Evolutionary conservation across 2,888 invertebrate genomes (phyloP).

Genomic region (Diadegma fenestrale): DNA sequence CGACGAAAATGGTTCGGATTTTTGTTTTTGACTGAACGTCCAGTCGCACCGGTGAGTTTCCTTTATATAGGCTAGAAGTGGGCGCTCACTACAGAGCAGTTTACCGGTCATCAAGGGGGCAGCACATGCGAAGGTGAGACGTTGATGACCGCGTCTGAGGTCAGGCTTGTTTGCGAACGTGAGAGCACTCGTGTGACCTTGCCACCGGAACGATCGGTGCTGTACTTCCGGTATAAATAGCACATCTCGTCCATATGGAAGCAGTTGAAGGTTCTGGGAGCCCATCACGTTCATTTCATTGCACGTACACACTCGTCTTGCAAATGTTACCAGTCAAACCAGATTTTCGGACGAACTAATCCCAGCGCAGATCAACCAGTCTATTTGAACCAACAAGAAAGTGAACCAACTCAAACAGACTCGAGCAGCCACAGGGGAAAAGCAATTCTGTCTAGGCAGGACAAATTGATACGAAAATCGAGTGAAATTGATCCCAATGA

Average conservation of each 20-base stretch:
- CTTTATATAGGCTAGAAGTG: conserved; percentile 45
- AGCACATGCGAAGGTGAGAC: conserved; percentile 58
- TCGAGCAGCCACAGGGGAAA: background rate
- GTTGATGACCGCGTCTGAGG: conserved; percentile 70
- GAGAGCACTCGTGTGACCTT: conserved; percentile 29
- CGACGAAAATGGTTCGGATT: background rate
- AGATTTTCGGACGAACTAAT: background rate
- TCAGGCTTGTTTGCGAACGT: conserved; percentile 69
- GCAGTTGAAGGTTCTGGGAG: conserved; percentile 9
- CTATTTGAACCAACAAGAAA: background rate
- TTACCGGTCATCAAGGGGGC: conserved; percentile 12
- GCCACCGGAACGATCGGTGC: background rate
- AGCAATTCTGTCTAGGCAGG: background rate
- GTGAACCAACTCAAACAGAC: background rate
- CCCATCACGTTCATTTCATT: background rate
- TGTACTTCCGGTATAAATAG: background rate
- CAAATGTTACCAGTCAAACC: conserved; percentile 11
- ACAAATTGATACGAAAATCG: background rate
- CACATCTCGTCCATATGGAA: conserved; percentile 8
- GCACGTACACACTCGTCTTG: background rate
- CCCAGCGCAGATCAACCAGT: background rate
- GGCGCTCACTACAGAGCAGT: conserved; percentile 9
- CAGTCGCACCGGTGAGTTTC: conserved; percentile 37
- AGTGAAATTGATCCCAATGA: background rate
- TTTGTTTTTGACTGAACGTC: conserved; percentile 44